Base-by-base conservation (phyloP, 2,113 vertebrate species). In the Indicator indicator region DNA sequence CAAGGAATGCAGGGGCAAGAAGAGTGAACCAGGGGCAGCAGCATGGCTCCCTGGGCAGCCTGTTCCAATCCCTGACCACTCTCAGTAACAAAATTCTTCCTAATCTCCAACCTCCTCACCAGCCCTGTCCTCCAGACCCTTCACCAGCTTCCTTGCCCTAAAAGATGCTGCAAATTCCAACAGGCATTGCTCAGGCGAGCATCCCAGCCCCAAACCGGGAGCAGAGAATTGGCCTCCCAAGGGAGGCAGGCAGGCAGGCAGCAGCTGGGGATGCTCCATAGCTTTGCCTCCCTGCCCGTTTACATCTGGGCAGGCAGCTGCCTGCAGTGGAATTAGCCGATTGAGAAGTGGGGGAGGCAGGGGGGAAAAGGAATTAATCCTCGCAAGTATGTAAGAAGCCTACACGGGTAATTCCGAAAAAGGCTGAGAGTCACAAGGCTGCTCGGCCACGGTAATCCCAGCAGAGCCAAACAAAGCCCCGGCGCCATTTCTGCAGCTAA, bases 131-230 rank as follows among this genome's bases (percentile, higher is more conserved):
- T 46, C 17, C 46, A 46, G 36, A 36, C 36, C 36, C 36, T 36
- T 36, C 36, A 36, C 36, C 46, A 48, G 17, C 46, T 17, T 48
- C 46, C 46, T 46, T 72, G 33, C 70, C 70, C 63, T 6, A 69
- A 56, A 16, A 24, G 38, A 21, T 17, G 33, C 68, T 38, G 50
- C 71, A 44, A 54, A 19, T 40, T 28, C 65, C 2, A 0, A 20
- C 20, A 33, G 72, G 46, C 23, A 1, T 58, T 40, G n/a, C 42
- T 54, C 0, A 0, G 74, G 13, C 0, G 0, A 78, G 64, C 67
- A 63, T 38, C 42, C 80, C 83, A 80, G 19, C 9, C 70, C 20
- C 48, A 40, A 27, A 20, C 28, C 10, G 52, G 59, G 42, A 88
- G 28, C 15, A 2, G 40, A 65, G 21, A 71, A 20, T 4, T 5